Evolutionary conservation across 2,888 invertebrate genomes (phyloP).

Genomic region (Dynastes maya): DNA sequence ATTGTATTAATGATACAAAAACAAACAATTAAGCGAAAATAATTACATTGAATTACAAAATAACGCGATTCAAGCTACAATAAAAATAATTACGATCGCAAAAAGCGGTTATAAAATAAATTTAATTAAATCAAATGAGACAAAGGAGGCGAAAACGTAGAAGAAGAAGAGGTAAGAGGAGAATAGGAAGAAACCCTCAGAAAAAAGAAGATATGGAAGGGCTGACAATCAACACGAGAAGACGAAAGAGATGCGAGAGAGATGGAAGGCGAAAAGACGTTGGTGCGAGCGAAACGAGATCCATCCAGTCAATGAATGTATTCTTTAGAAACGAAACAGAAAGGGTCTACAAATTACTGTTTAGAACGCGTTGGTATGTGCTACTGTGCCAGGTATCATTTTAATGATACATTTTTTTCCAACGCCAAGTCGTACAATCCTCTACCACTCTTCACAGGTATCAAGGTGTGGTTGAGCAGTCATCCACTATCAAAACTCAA

Average conservation of each 20-base stretch:
- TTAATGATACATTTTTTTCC: slow-evolving; percentile 59
- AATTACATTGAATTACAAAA: slow-evolving; percentile 20
- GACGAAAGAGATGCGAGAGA: slow-evolving; percentile 11
- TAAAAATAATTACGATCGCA: slow-evolving; percentile 18
- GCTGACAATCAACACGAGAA: slow-evolving; percentile 39
- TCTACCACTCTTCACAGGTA: slow-evolving; percentile 51
- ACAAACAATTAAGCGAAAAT: not conserved
- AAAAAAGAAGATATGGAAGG: slow-evolving; percentile 26
- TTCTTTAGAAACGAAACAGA: slow-evolving; percentile 51
- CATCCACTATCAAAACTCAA: slow-evolving; percentile 59
- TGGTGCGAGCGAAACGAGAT: slow-evolving; percentile 11
- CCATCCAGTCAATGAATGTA: slow-evolving; percentile 52
- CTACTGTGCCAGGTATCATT: slow-evolving; percentile 60
- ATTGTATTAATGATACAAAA: slow-evolving; percentile 1
- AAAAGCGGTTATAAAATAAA: slow-evolving; percentile 23
- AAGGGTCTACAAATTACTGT: slow-evolving; percentile 54
- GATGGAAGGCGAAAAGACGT: not conserved
- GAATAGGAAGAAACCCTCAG: slow-evolving; percentile 21
- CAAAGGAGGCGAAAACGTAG: slow-evolving; percentile 18
- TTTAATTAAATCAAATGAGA: slow-evolving; percentile 43
- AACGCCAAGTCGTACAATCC: slow-evolving; percentile 43
- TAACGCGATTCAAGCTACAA: slow-evolving; percentile 3
- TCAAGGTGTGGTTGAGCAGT: slow-evolving; percentile 59
- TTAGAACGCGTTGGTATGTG: slow-evolving; percentile 58
- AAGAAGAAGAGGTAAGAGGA: slow-evolving; percentile 21